Evolutionary conservation across 2,113 vertebrate species (phyloP), one percentile per base, ranked within the genome.

Genomic region (Cranoglanis bouderius): DNA sequence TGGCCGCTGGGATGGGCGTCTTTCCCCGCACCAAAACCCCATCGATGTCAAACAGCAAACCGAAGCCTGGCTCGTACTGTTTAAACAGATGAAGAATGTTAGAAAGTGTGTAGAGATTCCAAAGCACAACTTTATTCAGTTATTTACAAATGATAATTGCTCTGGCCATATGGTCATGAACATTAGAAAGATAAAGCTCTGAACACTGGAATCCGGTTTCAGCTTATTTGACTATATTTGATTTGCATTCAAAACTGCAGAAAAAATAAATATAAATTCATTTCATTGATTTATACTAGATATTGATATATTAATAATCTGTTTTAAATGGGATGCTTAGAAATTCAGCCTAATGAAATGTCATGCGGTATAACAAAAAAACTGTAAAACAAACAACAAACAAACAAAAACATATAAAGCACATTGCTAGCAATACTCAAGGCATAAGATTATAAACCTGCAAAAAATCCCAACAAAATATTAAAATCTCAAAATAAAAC

Each of bases 1-100:
- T 95, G 40, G 97, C 97, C 0, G 96, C 96, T 0, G 97, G 97
- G 74, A 98, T 96, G 0, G 97, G 95, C 0, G 95, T 95, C 82
- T 93, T 96, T 2, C 97, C 97, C 6, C 97, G 95, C 0, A 98
- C 95, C 75, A 98, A 91, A 0, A 98, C 97, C 0, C 97, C 97
- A 1, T 98, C 97, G 1, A 98, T 96, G 53, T 98, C 97, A 19
- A 98, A 96, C 24, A 98, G 94, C 77, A 98, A 88, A 0, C 97
- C 97, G 13, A 94, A 97, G 89, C 95, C 93, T 0, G 97, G 97
- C 91, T 95, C 95, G 0, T 75, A 0, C 40, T 89, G 86, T 32
- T 87, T 14, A 53, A 75, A 78, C 19, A 81, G 7, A 82, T 18
- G 51, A 74, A 14, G 21, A 32, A 83, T 40, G 53, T n/a, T 29